phyloP scores from a whole-genome alignment of 2,797 vertebrate genomes.

The Scolopax rusticola region DNA sequence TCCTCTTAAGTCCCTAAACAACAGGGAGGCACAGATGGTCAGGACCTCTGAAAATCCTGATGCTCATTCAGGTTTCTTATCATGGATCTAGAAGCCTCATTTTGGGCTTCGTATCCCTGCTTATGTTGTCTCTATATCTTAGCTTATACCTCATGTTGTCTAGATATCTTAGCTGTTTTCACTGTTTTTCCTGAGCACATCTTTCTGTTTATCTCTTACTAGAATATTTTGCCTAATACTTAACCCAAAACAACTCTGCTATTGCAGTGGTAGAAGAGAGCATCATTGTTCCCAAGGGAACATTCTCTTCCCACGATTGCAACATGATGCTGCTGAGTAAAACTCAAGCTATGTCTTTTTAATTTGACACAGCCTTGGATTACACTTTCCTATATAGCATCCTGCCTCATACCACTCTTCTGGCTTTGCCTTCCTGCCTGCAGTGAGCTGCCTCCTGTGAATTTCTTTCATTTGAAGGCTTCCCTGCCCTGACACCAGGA shows the following conservation, averaged over 20 bases:
- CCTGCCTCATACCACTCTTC: not conserved
- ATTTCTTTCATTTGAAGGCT: not conserved
- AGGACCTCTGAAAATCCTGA: not conserved
- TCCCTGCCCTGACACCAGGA: not conserved
- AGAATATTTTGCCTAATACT: conserved; percentile 18
- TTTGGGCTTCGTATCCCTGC: not conserved
- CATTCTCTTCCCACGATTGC: not conserved
- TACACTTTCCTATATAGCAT: not conserved
- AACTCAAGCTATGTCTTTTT: not conserved
- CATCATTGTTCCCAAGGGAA: not conserved
- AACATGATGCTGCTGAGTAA: conserved; percentile 2
- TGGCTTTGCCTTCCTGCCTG: not conserved
- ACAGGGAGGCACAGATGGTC: not conserved
- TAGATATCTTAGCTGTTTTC: not conserved
- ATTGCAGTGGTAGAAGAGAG: conserved; percentile 34
- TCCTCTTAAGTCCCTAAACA: not conserved
- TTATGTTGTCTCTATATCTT: not conserved
- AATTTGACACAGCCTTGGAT: not conserved
- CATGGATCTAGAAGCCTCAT: not conserved
- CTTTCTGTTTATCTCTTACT: conserved; percentile 25
- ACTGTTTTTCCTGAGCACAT: conserved; percentile 18
- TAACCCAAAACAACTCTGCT: not conserved
- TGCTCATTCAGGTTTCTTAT: not conserved
- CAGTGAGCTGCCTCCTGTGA: not conserved
- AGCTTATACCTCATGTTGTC: not conserved